A percentile compares a stretch with the other conserved stretches of the same genome.
Conservation (phyloP, 2,113 vertebrate species). For the Oceanodroma tethys region DNA sequence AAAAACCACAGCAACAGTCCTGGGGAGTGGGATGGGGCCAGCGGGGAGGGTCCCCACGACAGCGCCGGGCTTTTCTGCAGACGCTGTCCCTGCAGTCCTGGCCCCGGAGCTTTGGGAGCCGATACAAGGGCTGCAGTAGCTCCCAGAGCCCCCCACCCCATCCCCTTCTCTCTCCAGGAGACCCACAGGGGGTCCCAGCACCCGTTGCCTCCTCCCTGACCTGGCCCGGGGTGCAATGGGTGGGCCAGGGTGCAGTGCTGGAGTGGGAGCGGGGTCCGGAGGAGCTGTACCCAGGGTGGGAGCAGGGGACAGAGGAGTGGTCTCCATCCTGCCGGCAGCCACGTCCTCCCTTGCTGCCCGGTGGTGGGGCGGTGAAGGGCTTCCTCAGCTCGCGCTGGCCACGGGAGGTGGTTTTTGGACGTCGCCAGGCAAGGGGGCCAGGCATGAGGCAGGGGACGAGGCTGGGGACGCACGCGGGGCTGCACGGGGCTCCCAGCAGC, state of each 20-base stretch:
- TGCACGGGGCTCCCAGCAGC: background rate
- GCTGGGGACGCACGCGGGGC: rapidly evolving
- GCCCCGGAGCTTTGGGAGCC: background rate
- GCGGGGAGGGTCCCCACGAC: background rate
- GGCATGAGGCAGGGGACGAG: background rate
- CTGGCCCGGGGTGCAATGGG: background rate
- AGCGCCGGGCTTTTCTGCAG: background rate
- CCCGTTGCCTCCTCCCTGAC: rapidly evolving
- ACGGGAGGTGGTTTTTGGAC: rapidly evolving
- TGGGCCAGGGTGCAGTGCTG: rapidly evolving
- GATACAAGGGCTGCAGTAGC: background rate
- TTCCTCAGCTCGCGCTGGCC: rapidly evolving
- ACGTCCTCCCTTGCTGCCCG: background rate
- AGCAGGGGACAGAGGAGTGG: background rate
- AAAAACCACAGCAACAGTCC: constrained; percentile 66
- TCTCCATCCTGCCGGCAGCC: background rate
- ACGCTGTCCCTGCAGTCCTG: rapidly evolving
- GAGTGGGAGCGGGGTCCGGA: background rate
- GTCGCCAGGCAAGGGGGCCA: background rate
- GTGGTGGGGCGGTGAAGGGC: rapidly evolving
- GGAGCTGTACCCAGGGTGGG: too few species aligned
- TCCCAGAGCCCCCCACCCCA: background rate
- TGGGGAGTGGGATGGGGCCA: background rate
- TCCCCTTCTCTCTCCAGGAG: background rate
- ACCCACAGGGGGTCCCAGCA: rapidly evolving